Percentiles rank a stretch among this genome's conserved stretches.
Evolutionary conservation across 1,140 invertebrate genomes (phyloP).

Genomic region (Eueides isabella): DNA sequence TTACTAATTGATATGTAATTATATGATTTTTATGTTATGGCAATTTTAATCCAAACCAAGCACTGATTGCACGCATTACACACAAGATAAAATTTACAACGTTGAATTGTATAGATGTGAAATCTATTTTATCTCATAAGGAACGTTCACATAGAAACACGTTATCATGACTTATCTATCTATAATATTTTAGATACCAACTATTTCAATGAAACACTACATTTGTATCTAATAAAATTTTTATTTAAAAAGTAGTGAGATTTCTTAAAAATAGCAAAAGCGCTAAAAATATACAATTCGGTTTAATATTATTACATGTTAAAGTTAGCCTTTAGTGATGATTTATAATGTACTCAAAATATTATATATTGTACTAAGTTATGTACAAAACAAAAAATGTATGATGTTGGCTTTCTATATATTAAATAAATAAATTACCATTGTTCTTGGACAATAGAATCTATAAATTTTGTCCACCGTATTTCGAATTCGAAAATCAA

Average conservation of each 20-base stretch:
- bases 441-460: conserved; percentile 48
- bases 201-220: conserved; percentile 4
- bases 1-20: neutral
- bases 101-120: neutral
- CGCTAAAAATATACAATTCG: conserved; percentile 1
- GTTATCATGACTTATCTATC: neutral
- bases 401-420: too few species aligned
- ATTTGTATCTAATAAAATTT: conserved; percentile 8
- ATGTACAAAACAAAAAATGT: too few species aligned
- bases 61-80: too few species aligned
- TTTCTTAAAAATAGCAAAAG: conserved; percentile 1
- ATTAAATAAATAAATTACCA: conserved; percentile 3
- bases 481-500: conserved; percentile 67
- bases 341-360: too few species aligned
- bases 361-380: too few species aligned
- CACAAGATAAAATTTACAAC: neutral
- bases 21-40: neutral
- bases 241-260: conserved; percentile 15
- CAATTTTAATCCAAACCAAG: neutral
- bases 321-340: too few species aligned
- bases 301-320: neutral
- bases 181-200: conserved; percentile 1
- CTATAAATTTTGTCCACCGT: conserved; percentile 69
- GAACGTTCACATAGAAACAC: neutral
- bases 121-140: neutral